Percentiles rank a stretch among this genome's conserved stretches.
Evolutionary conservation across 2,113 vertebrate species (phyloP).

Genomic region (Prochilodus magdalenae): DNA sequence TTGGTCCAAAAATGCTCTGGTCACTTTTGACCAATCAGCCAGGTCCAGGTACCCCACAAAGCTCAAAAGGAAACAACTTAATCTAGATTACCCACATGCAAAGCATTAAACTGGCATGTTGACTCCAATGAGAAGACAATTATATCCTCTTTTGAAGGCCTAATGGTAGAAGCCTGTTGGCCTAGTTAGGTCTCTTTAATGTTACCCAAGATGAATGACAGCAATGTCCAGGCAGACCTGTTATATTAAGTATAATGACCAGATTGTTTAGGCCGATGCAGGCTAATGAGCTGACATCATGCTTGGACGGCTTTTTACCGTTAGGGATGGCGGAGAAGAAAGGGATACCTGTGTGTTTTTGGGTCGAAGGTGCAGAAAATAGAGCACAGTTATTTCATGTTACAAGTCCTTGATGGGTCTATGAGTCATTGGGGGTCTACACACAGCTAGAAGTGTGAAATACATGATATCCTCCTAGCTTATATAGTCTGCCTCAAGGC

Average conservation of each 20-base stretch:
- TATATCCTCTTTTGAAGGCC: conserved; percentile 12
- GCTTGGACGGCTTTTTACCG: conserved; percentile 30
- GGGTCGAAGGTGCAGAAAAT: conserved; percentile 11
- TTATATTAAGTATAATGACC: conserved; percentile 25
- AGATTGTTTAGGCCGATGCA: conserved; percentile 20
- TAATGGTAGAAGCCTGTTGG: conserved; percentile 6
- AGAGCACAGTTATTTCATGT: conserved; percentile 22
- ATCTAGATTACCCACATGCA: conserved; percentile 28
- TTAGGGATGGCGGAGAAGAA: conserved; percentile 15
- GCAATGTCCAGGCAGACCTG: conserved; percentile 13
- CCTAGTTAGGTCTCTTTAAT: conserved; percentile 20
- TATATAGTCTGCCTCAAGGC: background rate
- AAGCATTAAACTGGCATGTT: conserved; percentile 35
- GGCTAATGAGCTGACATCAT: conserved; percentile 49
- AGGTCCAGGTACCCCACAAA: background rate
- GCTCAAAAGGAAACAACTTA: conserved; percentile 19
- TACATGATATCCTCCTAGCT: background rate
- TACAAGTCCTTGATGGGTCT: conserved; percentile 21
- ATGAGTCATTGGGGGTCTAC: conserved; percentile 6
- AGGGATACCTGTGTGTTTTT: conserved; percentile 8
- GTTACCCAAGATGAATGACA: conserved; percentile 13
- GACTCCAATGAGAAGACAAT: conserved; percentile 16
- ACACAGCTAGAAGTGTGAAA: background rate
- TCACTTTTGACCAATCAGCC: background rate
- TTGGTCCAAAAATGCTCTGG: background rate